Percentiles rank a stretch among this genome's conserved stretches.
phyloP scores from a whole-genome alignment of 2,888 invertebrate species.

The Tinea trinotella region DNA sequence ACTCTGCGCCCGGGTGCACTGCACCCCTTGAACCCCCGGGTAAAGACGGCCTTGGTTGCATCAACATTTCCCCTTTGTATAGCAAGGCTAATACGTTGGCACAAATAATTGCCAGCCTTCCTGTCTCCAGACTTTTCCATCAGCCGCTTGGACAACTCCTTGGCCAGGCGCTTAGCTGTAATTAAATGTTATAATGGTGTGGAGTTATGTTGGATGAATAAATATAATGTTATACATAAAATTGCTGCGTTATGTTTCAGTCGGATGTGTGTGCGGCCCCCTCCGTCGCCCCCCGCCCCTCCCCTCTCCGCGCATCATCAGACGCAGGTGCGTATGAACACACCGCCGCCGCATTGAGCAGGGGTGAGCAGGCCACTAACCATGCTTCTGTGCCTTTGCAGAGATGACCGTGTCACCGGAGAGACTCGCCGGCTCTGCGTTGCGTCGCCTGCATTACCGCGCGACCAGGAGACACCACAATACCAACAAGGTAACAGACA shows the following conservation, averaged over 20 bases:
- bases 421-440: slow-evolving; percentile 10
- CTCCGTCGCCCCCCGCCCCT: background rate
- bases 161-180: no score
- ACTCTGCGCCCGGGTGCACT: no score
- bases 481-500: background rate
- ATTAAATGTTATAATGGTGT: no score
- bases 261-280: slow-evolving; percentile 13
- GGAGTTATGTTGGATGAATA: no score
- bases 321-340: slow-evolving; percentile 56
- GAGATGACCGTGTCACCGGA: slow-evolving; percentile 13
- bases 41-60: no score
- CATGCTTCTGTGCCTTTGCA: slow-evolving; percentile 19
- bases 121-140: no score
- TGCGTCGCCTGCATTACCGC: slow-evolving; percentile 20
- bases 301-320: slow-evolving; percentile 24
- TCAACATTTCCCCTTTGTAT: no score
- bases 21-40: no score
- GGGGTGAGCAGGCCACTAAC: slow-evolving; percentile 28
- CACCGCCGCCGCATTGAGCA: slow-evolving; percentile 41
- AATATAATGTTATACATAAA: no score
- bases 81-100: no score
- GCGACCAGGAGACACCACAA: slow-evolving; percentile 15
- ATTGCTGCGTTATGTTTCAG: background rate
- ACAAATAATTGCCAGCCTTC: no score
- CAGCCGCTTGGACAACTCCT: no score